These are phyloP conservation scores for Xylocampa areola DNA, from an alignment of 2,888 invertebrate genomes.

Conservation along the genomic window DNA sequence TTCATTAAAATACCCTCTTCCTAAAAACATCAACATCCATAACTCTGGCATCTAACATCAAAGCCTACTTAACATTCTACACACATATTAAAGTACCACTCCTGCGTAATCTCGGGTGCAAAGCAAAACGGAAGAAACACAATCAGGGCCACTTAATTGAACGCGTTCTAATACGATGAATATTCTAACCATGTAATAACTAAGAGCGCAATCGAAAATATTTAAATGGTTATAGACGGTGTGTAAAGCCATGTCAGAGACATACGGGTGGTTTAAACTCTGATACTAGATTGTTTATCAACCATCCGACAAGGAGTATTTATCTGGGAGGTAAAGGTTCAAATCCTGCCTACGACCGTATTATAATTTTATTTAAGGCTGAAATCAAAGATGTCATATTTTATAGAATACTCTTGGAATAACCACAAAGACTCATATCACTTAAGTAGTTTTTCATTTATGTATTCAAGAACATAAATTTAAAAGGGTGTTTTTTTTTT, in stretches of 20 bases:
- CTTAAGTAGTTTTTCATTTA: too few relatives aligned
- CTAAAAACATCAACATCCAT: conserved; percentile 1
- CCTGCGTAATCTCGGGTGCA: conserved; percentile 22
- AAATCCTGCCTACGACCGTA: too few relatives aligned
- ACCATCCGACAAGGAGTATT: too few relatives aligned
- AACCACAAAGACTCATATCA: too few relatives aligned
- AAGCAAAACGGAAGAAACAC: conserved; percentile 43
- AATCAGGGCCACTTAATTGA: conserved; percentile 29
- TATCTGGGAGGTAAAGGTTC: too few relatives aligned
- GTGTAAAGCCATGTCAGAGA: too few relatives aligned
- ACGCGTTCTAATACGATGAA: conserved; percentile 29
- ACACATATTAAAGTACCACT: conserved; percentile 21
- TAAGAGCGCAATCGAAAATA: conserved; percentile 45
- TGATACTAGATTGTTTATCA: too few relatives aligned
- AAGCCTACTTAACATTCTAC: conserved; percentile 31
- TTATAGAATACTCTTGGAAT: neutral
- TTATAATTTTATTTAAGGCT: too few relatives aligned
- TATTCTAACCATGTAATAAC: conserved; percentile 41
- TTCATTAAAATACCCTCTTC: neutral
- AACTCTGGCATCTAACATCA: neutral
- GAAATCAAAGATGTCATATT: conserved; percentile 2
- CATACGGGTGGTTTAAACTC: conserved; percentile 13
- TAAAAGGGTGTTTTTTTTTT: too few relatives aligned
- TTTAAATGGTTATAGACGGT: too few relatives aligned
- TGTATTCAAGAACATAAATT: too few relatives aligned